phyloP scores from a whole-genome alignment of 2,888 invertebrate species.

The Meganola albula region DNA sequence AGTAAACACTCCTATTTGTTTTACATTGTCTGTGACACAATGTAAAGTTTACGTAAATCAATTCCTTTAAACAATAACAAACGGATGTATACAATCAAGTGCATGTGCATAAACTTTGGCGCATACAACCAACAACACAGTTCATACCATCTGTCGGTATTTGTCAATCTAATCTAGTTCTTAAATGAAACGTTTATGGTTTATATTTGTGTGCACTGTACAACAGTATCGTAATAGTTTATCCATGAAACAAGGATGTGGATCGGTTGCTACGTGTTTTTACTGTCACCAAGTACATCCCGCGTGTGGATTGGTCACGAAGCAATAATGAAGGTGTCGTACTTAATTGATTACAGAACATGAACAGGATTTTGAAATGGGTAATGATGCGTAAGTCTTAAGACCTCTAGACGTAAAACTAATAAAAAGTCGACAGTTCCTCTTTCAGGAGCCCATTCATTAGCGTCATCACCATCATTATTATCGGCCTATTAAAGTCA shows the following conservation, averaged over 20 bases:
- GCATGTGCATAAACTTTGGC: slow-evolving; percentile 13
- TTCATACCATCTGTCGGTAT: slow-evolving; percentile 10
- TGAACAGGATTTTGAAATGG: slow-evolving; percentile 20
- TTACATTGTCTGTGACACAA: too few relatives aligned
- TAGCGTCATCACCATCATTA: too few relatives aligned
- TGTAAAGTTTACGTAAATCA: too few relatives aligned
- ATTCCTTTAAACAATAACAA: too few relatives aligned
- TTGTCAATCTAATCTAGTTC: slow-evolving; percentile 17
- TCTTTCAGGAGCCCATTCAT: too few relatives aligned
- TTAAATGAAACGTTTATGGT: slow-evolving; percentile 9
- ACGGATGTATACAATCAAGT: slow-evolving; percentile 33
- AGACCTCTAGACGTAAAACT: too few relatives aligned
- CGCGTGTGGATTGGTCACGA: slow-evolving; percentile 51
- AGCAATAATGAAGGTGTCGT: slow-evolving; percentile 15
- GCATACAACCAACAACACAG: slow-evolving; percentile 14
- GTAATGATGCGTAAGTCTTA: too few relatives aligned
- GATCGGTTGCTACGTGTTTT: slow-evolving; percentile 36
- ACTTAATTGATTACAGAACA: slow-evolving; percentile 17
- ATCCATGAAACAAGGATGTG: slow-evolving; percentile 48
- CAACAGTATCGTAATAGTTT: slow-evolving; percentile 15
- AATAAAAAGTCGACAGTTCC: too few relatives aligned
- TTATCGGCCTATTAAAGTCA: too few relatives aligned
- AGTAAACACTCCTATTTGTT: too few relatives aligned
- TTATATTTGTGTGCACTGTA: slow-evolving; percentile 14
- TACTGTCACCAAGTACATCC: slow-evolving; percentile 37